Evolutionary conservation across 2,888 invertebrate species (phyloP), one percentile per base, ranked within the genome.

Genomic region (Parascotia fuliginaria): DNA sequence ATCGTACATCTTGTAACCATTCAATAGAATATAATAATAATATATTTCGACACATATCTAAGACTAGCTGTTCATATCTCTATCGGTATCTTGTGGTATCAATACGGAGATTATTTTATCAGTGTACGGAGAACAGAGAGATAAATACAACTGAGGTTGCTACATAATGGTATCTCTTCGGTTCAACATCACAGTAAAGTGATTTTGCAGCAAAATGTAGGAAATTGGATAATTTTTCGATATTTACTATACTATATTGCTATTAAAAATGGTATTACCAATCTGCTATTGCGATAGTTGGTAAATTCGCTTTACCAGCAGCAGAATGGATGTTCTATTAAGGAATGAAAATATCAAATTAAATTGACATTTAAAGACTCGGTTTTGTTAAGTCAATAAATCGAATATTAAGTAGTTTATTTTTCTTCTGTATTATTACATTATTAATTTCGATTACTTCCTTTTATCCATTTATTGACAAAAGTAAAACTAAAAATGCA

Each of bases 81-180:
- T 70, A 73, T 70, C 63, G 43, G 24, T 58, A 69, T 75, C 71
- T 67, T 47, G 44, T 55, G 49, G 40, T 66, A 69, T 72, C 70
- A 60, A 57, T 67, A 70, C 37, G 15, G 41, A 70, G 70, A 74
- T 75, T 64, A 68, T 63, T 66, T 69, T 73, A 78, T 76, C 74
- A 59, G 55, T 14, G 15, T 7, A n/a, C 58, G 56, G 47, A 59
- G 70, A 73, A 70, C 62, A 66, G 50, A 29, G 49, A 38, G 69
- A 73, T 71, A 68, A 66, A 65, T 57, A 56, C 55, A 55, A 48
- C 52, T 39, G 42, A 49, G 45, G 47, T 55, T 65, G 48, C 40
- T 42, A 34, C 52, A 57, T 42, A 45, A 43, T 31, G 14, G 31
- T 13, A 13, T 11, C 29, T 11, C 3, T 0, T 9, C 31, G 6